Evolutionary conservation across 1,140 invertebrate genomes (phyloP), one percentile per base, ranked within the genome.

Genomic region (Drosophila nigromelanica): DNA sequence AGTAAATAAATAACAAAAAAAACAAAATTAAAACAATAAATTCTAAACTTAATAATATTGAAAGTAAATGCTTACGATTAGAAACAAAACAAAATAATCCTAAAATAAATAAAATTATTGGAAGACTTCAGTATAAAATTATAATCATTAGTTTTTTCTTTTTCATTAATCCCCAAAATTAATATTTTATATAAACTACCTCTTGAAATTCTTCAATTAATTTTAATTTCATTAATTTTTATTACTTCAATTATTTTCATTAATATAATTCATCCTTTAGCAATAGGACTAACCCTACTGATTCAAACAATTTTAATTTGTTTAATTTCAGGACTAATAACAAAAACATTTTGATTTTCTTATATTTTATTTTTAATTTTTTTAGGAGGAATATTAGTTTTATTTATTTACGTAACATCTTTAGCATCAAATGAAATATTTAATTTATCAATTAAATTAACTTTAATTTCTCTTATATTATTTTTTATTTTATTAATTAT

Each of bases 81-180:
- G n/a, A n/a, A n/a, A n/a, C n/a, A n/a, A n/a, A n/a, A n/a, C n/a
- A n/a, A n/a, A n/a, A n/a, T n/a, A n/a, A n/a, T n/a, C n/a, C 72
- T 71, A 75, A 58, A 71, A 75, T 75, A 92, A 91, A 92, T 80
- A 92, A 90, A 90, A 92, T 72, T 62, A 91, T 79, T 74, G 89
- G 89, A 74, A 92, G 87, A 74, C 87, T 83, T 72, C 67, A 80
- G 79, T 75, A 82, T 79, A 87, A 90, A 85, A 79, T 73, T 80
- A 89, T 82, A 89, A 92, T 89, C 90, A 91, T 90, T 92, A 91
- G 93, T 93, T 93, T 93, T 93, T 62, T 89, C 82, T 92, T 93
- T 93, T 90, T 92, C 92, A 78, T 92, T 94, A 94, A 94, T 94
- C 91, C 93, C 93, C 93, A 93, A 94, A 93, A 93, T 93, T 93